These are phyloP conservation scores for Gyrodactylus salaris DNA, from an alignment of 1,140 invertebrate species.

Conservation along the genomic window DNA sequence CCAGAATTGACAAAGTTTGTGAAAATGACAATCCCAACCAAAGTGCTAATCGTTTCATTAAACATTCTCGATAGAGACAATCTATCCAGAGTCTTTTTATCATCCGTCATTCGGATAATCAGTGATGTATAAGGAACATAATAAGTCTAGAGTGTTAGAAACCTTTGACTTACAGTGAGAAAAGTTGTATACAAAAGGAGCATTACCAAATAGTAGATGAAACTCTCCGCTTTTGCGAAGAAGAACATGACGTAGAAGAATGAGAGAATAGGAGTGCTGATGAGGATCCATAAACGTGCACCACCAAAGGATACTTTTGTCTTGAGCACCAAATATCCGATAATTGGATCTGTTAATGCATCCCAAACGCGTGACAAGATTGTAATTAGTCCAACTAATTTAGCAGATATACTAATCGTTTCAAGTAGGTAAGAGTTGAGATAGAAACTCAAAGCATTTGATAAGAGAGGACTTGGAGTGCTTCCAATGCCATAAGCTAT, in stretches of 20 bases:
- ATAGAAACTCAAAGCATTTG: not conserved
- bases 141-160: not conserved
- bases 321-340: not conserved
- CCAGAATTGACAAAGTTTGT: not conserved
- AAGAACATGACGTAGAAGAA: not conserved
- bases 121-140: not conserved
- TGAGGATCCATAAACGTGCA: not conserved
- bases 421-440: not conserved
- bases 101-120: not conserved
- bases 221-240: not conserved
- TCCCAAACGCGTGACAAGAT: not conserved
- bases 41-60: not conserved
- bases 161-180: not conserved
- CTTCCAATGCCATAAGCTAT: not conserved
- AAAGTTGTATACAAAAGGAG: not conserved
- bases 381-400: not conserved
- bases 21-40: not conserved
- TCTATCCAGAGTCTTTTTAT: not conserved
- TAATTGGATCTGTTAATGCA: not conserved
- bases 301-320: not conserved
- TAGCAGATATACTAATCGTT: not conserved
- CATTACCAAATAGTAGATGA: not conserved
- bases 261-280: not conserved
- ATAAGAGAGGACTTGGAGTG: not conserved
- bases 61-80: not conserved